A percentile compares a stretch with the other conserved stretches of the same genome.
phyloP scores from a whole-genome alignment of 2,888 invertebrate species.

The Eupithecia inturbata region DNA sequence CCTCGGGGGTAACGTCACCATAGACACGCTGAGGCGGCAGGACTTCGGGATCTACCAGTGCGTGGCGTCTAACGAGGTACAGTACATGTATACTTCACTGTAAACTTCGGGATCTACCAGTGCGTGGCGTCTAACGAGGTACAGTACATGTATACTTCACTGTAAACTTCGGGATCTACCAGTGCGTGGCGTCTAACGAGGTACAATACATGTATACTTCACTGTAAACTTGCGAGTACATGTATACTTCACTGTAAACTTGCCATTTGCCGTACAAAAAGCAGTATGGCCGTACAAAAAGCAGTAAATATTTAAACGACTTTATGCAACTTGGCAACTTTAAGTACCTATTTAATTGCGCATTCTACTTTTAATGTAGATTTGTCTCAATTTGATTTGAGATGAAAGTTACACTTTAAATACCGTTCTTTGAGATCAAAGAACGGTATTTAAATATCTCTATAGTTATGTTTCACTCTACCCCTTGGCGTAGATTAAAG shows the following conservation, averaged over 20 bases:
- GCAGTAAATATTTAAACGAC: no score
- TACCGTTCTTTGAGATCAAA: background rate
- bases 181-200: constrained; percentile 97
- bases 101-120: constrained; percentile 95
- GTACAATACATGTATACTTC: constrained; percentile 39
- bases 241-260: background rate
- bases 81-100: background rate
- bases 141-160: background rate
- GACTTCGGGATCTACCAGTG: constrained; percentile 99
- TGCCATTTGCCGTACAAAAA: background rate
- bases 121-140: constrained; percentile 96
- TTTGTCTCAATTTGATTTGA: background rate
- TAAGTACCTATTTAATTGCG: background rate
- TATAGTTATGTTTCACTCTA: background rate
- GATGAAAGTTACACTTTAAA: background rate
- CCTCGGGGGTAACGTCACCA: constrained; percentile 95
- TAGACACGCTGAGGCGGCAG: constrained; percentile 92
- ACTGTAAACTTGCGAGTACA: constrained; percentile 88
- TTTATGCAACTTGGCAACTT: no score
- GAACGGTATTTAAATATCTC: no score
- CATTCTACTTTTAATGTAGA: background rate
- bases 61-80: constrained; percentile 93
- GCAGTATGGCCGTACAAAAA: no score
- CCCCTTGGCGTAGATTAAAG: background rate
- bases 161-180: constrained; percentile 94